Evolutionary conservation across 2,113 vertebrate genomes (phyloP).

Genomic region (Psophia crepitans): DNA sequence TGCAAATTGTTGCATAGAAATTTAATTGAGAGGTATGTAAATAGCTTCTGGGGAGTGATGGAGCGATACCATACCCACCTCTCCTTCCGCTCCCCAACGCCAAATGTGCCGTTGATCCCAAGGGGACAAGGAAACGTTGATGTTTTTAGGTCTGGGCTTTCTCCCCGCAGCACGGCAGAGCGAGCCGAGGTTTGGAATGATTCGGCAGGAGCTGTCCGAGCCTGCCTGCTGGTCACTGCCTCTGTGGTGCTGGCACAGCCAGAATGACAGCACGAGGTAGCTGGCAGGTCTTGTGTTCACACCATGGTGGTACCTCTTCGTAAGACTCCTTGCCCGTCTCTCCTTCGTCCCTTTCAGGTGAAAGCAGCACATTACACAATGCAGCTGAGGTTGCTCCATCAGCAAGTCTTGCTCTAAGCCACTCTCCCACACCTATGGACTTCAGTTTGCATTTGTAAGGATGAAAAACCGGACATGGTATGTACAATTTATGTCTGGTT

Average conservation of each 20-base stretch:
- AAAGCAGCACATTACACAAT: neutral
- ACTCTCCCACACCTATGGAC: neutral
- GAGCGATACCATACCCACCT: neutral
- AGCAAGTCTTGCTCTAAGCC: neutral
- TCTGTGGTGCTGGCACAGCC: neutral
- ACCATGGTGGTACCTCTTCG: neutral
- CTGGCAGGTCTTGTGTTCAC: neutral
- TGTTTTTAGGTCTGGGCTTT: neutral
- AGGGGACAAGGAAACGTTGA: neutral
- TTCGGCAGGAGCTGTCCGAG: neutral
- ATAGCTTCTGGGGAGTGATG: neutral
- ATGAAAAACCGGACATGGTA: neutral
- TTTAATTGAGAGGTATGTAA: neutral
- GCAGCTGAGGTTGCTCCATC: neutral
- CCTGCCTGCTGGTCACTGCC: neutral
- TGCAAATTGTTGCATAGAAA: neutral
- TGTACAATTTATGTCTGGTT: neutral
- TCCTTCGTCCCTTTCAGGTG: neutral
- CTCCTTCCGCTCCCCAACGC: neutral
- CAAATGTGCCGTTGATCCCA: accelerated
- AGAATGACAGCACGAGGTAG: neutral
- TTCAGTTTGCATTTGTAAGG: neutral
- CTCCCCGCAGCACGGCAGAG: neutral
- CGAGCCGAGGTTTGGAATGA: accelerated
- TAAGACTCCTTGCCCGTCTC: neutral